phyloP scores from a whole-genome alignment of 92 coral and sea anemone species.

The Paragorgia papillata region DNA sequence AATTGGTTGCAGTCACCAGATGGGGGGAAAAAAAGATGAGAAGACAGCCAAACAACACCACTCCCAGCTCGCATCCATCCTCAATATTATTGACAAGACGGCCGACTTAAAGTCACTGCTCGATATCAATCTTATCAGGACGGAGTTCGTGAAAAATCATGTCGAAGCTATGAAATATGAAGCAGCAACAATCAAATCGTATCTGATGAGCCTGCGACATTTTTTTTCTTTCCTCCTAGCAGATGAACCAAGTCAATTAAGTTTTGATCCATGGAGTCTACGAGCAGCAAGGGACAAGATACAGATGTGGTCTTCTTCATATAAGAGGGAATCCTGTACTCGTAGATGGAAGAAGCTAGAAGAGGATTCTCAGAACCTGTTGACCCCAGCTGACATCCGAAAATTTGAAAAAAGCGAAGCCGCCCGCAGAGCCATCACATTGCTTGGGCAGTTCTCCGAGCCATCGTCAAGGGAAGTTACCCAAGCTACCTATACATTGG shows the following conservation, averaged over 20 bases:
- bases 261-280: constrained; percentile 41
- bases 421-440: constrained; percentile 47
- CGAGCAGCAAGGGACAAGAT: constrained; percentile 53
- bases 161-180: constrained; percentile 45
- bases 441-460: constrained; percentile 44
- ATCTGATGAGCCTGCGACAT: constrained; percentile 70
- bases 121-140: constrained; percentile 52
- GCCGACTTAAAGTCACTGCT: constrained; percentile 43
- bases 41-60: constrained; percentile 62
- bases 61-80: constrained; percentile 39
- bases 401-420: constrained; percentile 51
- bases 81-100: constrained; percentile 33
- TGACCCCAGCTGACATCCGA: constrained; percentile 40
- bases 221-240: constrained; percentile 55
- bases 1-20: too few relatives aligned
- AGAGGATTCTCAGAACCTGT: constrained; percentile 32
- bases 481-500: constrained; percentile 56
- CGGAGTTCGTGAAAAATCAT: constrained; percentile 49
- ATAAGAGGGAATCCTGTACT: constrained; percentile 40
- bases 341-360: constrained; percentile 58
- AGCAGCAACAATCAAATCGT: constrained; percentile 66
- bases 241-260: constrained; percentile 56
- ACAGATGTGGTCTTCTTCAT: constrained; percentile 42
- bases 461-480: constrained; percentile 33
- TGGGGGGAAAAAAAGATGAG: too few relatives aligned